Percentiles rank a stretch among this genome's conserved stretches.
These are phyloP conservation scores for Cynopterus brachyotis DNA, from an alignment of 2,113 vertebrate genomes.

Conservation along the genomic window DNA sequence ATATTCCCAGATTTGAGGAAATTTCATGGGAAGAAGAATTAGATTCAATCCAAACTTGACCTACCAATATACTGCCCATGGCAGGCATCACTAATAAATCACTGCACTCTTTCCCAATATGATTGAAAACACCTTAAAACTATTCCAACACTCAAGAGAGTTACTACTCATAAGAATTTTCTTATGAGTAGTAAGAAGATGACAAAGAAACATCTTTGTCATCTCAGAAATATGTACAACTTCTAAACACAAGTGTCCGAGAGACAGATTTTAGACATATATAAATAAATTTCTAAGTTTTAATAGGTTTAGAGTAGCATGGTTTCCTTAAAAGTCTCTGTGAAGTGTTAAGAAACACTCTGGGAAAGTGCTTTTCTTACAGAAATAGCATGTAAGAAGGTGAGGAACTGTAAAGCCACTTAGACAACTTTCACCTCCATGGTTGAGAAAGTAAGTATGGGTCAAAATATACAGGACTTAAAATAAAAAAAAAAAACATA, in stretches of 20 bases:
- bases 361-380: not conserved
- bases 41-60: not conserved
- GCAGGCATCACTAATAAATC: not conserved
- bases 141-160: not conserved
- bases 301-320: not conserved
- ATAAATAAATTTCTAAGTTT: not conserved
- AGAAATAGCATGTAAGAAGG: not conserved
- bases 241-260: not conserved
- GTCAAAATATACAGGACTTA: not conserved
- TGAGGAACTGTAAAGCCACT: not conserved
- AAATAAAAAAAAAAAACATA: not conserved
- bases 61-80: not conserved
- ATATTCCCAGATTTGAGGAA: not conserved
- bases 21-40: not conserved
- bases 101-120: not conserved
- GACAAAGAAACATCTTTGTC: not conserved
- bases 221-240: constrained; percentile 2
- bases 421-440: not conserved
- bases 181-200: no score
- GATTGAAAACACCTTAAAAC: not conserved
- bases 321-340: not conserved
- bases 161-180: not conserved
- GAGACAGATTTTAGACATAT: not conserved
- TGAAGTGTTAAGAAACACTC: not conserved
- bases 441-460: not conserved